Evolutionary conservation across 2,113 vertebrate genomes (phyloP), one percentile per base, ranked within the genome.

Genomic region (Cynoglossus semilaevis): DNA sequence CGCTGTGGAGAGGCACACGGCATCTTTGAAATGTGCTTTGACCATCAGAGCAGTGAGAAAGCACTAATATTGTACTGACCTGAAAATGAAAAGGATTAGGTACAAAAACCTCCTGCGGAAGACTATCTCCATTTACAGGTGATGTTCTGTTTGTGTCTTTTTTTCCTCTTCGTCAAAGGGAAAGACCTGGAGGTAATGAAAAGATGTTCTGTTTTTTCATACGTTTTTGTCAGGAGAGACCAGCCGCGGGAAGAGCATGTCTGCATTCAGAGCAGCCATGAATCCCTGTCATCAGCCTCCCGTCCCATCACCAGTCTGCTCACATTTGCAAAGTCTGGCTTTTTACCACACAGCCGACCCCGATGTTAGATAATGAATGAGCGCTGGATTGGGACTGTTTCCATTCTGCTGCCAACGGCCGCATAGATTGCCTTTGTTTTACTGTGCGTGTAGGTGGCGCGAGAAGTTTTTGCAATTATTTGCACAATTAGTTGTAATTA

Each of bases 401-500:
- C 77, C 73, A 72, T 85, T 86, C 79, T 78, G 76, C 78, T 77
- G 77, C 77, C 70, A 77, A 77, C 63, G 78, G 82, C 75, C 19
- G 52, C 67, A 80, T 78, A 79, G 83, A 84, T 87, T 79, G 80
- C 75, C 80, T 87, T 84, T 83, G 67, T 83, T 81, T 73, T 79
- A 72, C 72, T 74, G 69, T 42, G 66, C 22, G 72, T 73, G 58
- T 82, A 67, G 57, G 83, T 82, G 60, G 63, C 66, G 69, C 29
- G 16, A 83, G 75, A 85, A 83, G 74, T 78, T 29, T 43, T 85
- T 74, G 85, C 85, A 85, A 83, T 89, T 88, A 88, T 87, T 87
- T 82, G 83, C 76, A 66, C 81, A 87, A 85, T 89, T 88, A 85
- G 85, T 79, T 68, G 87, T 86, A 86, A 89, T 88, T 87, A 88